phyloP scores from a whole-genome alignment of 2,888 invertebrate species.

The Eurois occulta region DNA sequence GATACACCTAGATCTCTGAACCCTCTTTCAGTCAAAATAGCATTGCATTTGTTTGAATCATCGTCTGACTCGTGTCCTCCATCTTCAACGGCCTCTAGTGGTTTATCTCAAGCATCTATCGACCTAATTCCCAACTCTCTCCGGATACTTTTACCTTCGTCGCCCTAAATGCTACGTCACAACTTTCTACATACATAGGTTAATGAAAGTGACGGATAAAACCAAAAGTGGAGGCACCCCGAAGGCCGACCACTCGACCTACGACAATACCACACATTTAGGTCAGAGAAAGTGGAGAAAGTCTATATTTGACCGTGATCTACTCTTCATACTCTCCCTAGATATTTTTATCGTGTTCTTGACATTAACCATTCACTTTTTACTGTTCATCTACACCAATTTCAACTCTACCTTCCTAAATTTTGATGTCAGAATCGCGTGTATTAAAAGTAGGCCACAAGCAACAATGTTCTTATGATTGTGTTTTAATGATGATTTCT shows the following conservation, averaged over 20 bases:
- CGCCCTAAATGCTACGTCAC: constrained; percentile 77
- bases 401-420: constrained; percentile 65
- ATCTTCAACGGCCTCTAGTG: background rate
- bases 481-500: constrained; percentile 76
- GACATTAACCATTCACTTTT: constrained; percentile 80
- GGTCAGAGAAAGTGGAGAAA: constrained; percentile 88
- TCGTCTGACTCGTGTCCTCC: background rate
- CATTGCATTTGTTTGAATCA: background rate
- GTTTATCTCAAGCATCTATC: constrained; percentile 35
- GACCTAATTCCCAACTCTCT: constrained; percentile 66
- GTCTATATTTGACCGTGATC: constrained; percentile 85
- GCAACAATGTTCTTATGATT: constrained; percentile 72
- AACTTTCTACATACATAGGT: constrained; percentile 80
- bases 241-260: constrained; percentile 85
- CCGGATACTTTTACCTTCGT: constrained; percentile 73
- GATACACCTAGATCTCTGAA: background rate
- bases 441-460: constrained; percentile 68
- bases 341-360: constrained; percentile 80
- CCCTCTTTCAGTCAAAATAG: background rate
- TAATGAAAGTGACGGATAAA: constrained; percentile 87
- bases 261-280: constrained; percentile 82
- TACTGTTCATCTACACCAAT: constrained; percentile 56
- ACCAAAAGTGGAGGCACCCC: constrained; percentile 83
- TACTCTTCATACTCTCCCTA: constrained; percentile 84
- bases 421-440: constrained; percentile 63